Evolutionary conservation across 2,797 vertebrate genomes (phyloP).

Genomic region (Gallinago solitaria): DNA sequence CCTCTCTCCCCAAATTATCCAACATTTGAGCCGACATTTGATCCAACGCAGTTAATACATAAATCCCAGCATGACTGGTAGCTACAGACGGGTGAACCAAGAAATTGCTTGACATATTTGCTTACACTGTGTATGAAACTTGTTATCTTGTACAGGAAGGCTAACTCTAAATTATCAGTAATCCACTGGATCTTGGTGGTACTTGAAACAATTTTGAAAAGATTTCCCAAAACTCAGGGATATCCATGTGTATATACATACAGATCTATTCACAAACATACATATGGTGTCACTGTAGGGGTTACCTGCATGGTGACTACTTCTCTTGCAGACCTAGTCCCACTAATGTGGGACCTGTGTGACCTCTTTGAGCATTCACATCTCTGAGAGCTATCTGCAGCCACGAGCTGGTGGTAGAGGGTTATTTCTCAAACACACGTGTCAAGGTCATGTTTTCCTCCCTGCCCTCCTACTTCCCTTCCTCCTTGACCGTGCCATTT

Average conservation of each 20-base stretch:
- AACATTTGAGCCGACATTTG: constrained; percentile 35
- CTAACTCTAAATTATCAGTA: constrained; percentile 48
- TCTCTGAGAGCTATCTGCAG: background rate
- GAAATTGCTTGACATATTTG: constrained; percentile 70
- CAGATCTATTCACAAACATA: background rate
- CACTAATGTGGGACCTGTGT: background rate
- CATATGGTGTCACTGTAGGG: background rate
- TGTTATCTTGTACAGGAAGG: constrained; percentile 24
- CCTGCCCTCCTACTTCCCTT: background rate
- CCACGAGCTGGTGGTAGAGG: background rate
- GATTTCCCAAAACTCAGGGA: background rate
- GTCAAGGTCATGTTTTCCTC: background rate
- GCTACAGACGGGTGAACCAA: constrained; percentile 67
- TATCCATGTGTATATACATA: background rate
- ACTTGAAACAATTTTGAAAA: constrained; percentile 13
- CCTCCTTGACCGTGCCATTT: background rate
- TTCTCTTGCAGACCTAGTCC: background rate
- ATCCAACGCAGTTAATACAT: constrained; percentile 41
- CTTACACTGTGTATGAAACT: constrained; percentile 29
- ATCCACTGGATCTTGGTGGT: constrained; percentile 23
- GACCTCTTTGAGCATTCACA: background rate
- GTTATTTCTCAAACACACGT: background rate
- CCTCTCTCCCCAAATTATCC: constrained; percentile 42
- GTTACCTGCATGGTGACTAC: background rate
- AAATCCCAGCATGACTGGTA: constrained; percentile 61